Percentiles rank a stretch among this genome's conserved stretches.
Conservation (phyloP, 2,888 invertebrate genomes). For the Diabrotica balteata region DNA sequence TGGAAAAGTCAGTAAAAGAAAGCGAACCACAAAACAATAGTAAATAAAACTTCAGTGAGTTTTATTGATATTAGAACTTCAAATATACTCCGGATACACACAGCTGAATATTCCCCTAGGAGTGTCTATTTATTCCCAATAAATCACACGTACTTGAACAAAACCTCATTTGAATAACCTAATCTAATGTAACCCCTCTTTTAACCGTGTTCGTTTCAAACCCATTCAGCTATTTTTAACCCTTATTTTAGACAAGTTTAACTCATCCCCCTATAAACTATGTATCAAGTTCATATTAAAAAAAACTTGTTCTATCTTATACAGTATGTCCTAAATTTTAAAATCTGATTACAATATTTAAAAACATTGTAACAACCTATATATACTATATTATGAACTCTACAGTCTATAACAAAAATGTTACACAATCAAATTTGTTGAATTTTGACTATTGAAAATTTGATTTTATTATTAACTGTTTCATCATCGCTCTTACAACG, state of each 20-base stretch:
- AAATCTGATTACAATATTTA: too few species aligned
- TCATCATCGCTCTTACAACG: too few species aligned
- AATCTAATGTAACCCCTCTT: slow-evolving; percentile 9
- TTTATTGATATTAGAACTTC: too few species aligned
- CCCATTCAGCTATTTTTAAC: slow-evolving; percentile 5
- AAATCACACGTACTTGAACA: slow-evolving; percentile 11
- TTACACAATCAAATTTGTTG: too few species aligned
- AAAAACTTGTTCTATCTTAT: slow-evolving; percentile 4
- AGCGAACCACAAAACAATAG: too few species aligned
- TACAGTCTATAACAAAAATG: too few species aligned
- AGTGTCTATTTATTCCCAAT: slow-evolving; percentile 4
- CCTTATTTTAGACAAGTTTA: slow-evolving; percentile 7
- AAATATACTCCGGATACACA: not conserved
- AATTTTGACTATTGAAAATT: too few species aligned
- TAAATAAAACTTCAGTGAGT: too few species aligned
- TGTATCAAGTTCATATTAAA: slow-evolving; percentile 11
- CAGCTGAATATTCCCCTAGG: not conserved
- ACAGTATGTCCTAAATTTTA: slow-evolving; percentile 3
- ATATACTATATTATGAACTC: too few species aligned
- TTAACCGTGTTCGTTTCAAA: not conserved
- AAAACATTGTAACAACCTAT: too few species aligned
- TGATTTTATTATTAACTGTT: too few species aligned
- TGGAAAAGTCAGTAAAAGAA: too few species aligned
- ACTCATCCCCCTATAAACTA: not conserved
- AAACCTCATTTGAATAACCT: slow-evolving; percentile 10